Base-by-base conservation (phyloP, 2,113 vertebrate species). In the Seriola quinqueradiata region DNA sequence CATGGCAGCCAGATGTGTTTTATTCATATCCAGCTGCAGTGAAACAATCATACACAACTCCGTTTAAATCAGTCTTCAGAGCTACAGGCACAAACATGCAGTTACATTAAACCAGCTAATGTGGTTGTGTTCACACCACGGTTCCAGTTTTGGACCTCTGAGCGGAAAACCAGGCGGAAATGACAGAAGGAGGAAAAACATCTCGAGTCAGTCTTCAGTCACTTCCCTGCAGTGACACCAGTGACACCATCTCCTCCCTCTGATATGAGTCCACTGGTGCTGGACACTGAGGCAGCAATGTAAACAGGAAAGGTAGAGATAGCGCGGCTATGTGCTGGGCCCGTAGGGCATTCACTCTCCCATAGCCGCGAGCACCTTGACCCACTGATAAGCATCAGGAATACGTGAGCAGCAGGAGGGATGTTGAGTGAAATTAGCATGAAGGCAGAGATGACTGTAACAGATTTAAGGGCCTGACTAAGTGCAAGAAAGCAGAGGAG, bases 251-350 rank as follows among this genome's bases (percentile, higher is more conserved):
- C 21, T 44, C 59, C 52, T 61, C 19, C 25, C 52, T 75, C 42
- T 65, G 55, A 76, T 60, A 69, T 60, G 66, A 66, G 71, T 25
- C 67, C 52, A 63, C 36, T 19, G 3, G 58, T 42, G 61, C 57
- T 44, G 44, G 69, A 74, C 34, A 13, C 69, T 5, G 23, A 70
- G 57, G 19, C 85, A 71, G 72, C 73, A 70, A 40, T 81, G 86
- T 91, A 90, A 91, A 94, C 92, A 91, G 94, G 92, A 93, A 93
- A 82, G 46, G 58, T 1, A 54, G 79, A 89, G 90, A 91, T 92
- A 89, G 82, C 7, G 73, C 54, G 67, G 89, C 82, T 90, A 88
- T 88, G 87, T 52, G 64, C 87, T 2, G 60, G 7, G 59, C 79
- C 82, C 76, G 80, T 42, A 74, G 87, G 82, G 72, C 91, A 85